Percentiles rank a stretch among this genome's conserved stretches.
phyloP scores from a whole-genome alignment of 2,888 invertebrate genomes.

The Apotomis capreana region DNA sequence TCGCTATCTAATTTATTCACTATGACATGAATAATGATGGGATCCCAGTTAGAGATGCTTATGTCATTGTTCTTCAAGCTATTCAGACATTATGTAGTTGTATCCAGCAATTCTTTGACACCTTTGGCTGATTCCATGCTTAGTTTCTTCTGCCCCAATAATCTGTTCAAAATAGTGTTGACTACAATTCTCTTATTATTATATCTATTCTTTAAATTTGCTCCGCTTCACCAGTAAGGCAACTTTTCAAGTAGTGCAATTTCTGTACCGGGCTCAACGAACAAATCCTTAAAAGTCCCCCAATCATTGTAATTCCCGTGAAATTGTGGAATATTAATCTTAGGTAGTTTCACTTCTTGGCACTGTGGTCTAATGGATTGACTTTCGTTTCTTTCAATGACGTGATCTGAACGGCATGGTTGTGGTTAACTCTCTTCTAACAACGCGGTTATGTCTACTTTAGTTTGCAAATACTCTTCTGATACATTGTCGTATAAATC shows the following conservation, averaged over 20 bases:
- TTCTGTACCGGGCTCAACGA: constrained; percentile 5
- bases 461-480: background rate
- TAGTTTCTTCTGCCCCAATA: too few species aligned
- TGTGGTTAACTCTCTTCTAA: background rate
- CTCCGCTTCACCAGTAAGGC: constrained; percentile 13
- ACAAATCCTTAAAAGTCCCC: constrained; percentile 8
- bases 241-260: constrained; percentile 7
- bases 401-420: too few species aligned
- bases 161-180: too few species aligned
- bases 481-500: background rate
- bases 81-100: too few species aligned
- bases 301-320: constrained; percentile 10
- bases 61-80: too few species aligned
- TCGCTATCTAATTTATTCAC: too few species aligned
- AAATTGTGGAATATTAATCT: constrained; percentile 13
- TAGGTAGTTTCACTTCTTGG: constrained; percentile 1
- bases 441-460: background rate
- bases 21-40: too few species aligned
- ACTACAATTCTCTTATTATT: constrained; percentile 16
- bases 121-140: too few species aligned
- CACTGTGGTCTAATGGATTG: background rate
- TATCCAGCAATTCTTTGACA: too few species aligned
- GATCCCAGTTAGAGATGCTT: too few species aligned
- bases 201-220: background rate
- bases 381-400: too few species aligned